phyloP scores from a whole-genome alignment of 23 tunicate species.

The Diplosoma virens region DNA sequence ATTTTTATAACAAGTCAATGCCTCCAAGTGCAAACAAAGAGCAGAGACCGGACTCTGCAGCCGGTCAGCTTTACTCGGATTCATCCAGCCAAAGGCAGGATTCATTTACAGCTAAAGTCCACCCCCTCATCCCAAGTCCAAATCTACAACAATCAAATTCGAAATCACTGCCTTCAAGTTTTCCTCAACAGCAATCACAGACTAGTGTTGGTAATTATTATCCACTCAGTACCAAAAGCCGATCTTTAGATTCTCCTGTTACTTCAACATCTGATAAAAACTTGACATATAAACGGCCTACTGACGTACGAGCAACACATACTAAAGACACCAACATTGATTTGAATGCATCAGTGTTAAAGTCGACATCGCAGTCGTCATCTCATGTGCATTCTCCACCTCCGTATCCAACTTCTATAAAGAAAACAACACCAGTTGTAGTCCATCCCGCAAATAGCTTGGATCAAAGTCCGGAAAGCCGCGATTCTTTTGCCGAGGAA shows the following conservation, averaged over 20 bases:
- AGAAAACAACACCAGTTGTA: neutral
- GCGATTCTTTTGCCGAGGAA: slow-evolving; percentile 29
- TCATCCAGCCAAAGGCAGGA: slow-evolving; percentile 27
- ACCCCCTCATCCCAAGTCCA: slow-evolving; percentile 55
- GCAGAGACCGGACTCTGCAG: slow-evolving; percentile 61
- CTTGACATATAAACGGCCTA: slow-evolving; percentile 80
- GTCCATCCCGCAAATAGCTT: neutral
- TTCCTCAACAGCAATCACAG: neutral
- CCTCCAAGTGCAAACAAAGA: neutral
- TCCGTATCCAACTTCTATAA: slow-evolving; percentile 54
- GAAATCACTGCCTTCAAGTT: neutral
- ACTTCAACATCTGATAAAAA: slow-evolving; percentile 30
- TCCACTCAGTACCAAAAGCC: neutral
- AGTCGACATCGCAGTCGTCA: slow-evolving; percentile 35
- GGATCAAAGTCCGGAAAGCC: neutral
- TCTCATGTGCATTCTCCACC: slow-evolving; percentile 53
- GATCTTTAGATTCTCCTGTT: neutral
- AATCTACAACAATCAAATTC: no score
- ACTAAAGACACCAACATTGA: neutral
- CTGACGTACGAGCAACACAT: slow-evolving; percentile 2
- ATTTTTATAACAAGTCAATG: slow-evolving; percentile 25
- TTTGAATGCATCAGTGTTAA: slow-evolving; percentile 51
- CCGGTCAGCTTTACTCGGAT: slow-evolving; percentile 62
- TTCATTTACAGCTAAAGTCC: slow-evolving; percentile 72
- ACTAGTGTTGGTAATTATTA: neutral